A percentile compares a stretch with the other conserved stretches of the same genome.
These are phyloP conservation scores for Sipha maydis DNA, from an alignment of 2,888 invertebrate species.

Conservation along the genomic window DNA sequence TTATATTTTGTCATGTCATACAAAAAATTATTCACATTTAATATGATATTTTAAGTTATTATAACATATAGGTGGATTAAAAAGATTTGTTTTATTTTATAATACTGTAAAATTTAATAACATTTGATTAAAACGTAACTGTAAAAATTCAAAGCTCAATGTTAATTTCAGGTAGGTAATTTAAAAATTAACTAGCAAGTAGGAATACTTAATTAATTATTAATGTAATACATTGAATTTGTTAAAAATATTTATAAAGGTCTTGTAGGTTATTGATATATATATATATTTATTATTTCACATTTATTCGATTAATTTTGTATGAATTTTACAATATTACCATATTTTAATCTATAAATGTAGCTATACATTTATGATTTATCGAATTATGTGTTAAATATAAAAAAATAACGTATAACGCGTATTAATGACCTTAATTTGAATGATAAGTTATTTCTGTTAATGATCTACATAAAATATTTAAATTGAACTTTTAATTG, in stretches of 20 bases:
- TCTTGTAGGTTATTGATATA: neutral
- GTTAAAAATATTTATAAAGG: neutral
- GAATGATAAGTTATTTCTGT: conserved; percentile 27
- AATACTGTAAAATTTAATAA: too few relatives aligned
- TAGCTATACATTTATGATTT: neutral
- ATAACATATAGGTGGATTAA: too few relatives aligned
- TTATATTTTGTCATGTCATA: too few relatives aligned
- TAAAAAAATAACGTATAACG: neutral
- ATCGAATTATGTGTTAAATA: conserved; percentile 32
- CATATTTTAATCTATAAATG: neutral
- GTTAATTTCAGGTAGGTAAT: too few relatives aligned
- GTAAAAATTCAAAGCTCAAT: too few relatives aligned
- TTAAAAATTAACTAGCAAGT: neutral
- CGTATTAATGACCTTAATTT: conserved; percentile 29
- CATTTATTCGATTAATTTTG: neutral
- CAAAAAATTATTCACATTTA: too few relatives aligned
- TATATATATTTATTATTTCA: neutral
- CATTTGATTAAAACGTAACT: too few relatives aligned
- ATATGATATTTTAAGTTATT: too few relatives aligned
- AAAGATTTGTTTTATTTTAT: too few relatives aligned
- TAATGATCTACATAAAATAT: conserved; percentile 12
- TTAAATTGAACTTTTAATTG: conserved; percentile 44
- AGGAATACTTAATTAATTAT: neutral
- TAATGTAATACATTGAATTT: neutral
- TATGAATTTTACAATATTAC: conserved; percentile 15